phyloP scores from a whole-genome alignment of 2,888 invertebrate genomes.

The Acholoe squamosa region DNA sequence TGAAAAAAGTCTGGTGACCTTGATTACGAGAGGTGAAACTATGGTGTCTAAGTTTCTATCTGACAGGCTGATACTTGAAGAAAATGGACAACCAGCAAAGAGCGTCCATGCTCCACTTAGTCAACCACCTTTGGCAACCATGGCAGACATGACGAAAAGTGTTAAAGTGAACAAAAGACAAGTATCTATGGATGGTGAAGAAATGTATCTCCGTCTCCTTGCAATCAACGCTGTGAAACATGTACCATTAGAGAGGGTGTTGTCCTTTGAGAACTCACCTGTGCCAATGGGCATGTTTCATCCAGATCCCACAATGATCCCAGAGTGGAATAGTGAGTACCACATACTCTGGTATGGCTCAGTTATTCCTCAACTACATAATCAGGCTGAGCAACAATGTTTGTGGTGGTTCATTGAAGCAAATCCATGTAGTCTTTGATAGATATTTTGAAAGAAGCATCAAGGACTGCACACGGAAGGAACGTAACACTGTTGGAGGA shows the following conservation, averaged over 20 bases:
- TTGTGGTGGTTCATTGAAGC: neutral
- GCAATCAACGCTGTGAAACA: neutral
- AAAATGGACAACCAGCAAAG: neutral
- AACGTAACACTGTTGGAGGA: neutral
- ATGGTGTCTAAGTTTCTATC: neutral
- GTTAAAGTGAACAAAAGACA: neutral
- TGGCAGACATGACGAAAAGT: conserved; percentile 10
- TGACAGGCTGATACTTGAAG: conserved; percentile 20
- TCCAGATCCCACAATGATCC: neutral
- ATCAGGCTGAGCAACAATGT: neutral
- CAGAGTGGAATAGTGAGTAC: neutral
- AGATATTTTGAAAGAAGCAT: neutral
- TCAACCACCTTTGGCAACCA: neutral
- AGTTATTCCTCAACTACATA: neutral
- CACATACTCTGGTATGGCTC: neutral
- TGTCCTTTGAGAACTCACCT: conserved; percentile 7
- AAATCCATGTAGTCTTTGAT: conserved; percentile 26
- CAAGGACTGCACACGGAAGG: neutral
- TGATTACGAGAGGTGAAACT: neutral
- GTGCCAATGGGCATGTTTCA: neutral
- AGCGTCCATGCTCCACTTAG: neutral
- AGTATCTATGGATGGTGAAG: neutral
- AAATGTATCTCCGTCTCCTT: conserved; percentile 14
- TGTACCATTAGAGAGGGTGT: neutral
- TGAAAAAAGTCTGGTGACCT: neutral